Base-by-base conservation (phyloP, 1,140 invertebrate genomes). In the Saccostrea glomerata region DNA sequence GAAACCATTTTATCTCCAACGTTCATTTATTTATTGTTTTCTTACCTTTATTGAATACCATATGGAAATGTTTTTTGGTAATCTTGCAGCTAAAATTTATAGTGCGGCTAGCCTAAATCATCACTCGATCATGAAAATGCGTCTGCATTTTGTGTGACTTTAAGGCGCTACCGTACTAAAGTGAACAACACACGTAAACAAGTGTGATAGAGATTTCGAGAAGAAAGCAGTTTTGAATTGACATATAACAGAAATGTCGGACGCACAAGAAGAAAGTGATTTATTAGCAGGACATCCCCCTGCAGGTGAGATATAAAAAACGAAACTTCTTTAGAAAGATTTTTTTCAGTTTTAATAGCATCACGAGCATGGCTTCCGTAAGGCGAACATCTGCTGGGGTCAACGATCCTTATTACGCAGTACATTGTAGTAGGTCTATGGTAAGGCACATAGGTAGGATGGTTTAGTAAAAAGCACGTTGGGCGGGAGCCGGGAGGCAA, bases 211-310 rank as follows among this genome's bases (percentile, higher is more conserved):
- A 66, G 60, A 20, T n/a, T 66, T 66, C 20, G 60, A 66, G 23
- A 66, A 23, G 20, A 47, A 47, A 47, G 47, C 47, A 47, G 47
- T 1, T 47, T 47, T 47, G 47, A 47, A 47, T 47, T 47, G 30
- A 77, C 70, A 77, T 0, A 36, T 15, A 77, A 77, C 17, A 30
- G 23, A 23, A 4, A 77, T 77, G 70, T 77, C 70, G 15, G 70
- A 77, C 70, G 25, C 25, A 11, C 70, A 77, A 77, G 70, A 77
- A 77, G 70, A 77, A 77, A 77, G 70, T 30, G 70, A 77, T 12
- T 77, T 77, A 36, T 77, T 77, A 36, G 70, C 70, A 30, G 70
- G 70, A 25, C 70, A 40, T 36, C 70, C 70, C 2, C 70, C 70
- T 77, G 70, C 70, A 12, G 70, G 70, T 77, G 25, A 77, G 12